Evolutionary conservation across 2,113 vertebrate species (phyloP).

Genomic region (Gavia stellata): DNA sequence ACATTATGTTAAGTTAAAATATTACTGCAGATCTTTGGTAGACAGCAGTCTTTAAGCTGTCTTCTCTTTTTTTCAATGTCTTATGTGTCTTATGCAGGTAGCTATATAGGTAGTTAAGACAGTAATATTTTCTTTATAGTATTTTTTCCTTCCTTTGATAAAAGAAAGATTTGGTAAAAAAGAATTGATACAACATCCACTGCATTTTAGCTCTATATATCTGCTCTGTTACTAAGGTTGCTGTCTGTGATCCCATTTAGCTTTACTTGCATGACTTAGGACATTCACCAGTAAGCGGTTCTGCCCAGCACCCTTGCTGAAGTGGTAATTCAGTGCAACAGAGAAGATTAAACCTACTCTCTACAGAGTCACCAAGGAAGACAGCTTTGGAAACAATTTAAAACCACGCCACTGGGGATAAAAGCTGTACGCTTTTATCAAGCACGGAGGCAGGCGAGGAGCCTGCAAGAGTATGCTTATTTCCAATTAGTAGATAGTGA

Average conservation of each 20-base stretch:
- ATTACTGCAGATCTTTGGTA: neutral
- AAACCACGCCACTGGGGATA: neutral
- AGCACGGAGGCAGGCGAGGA: neutral
- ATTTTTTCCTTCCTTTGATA: neutral
- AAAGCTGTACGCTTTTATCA: neutral
- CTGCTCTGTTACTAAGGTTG: neutral
- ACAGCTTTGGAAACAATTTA: neutral
- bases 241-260: neutral
- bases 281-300: neutral
- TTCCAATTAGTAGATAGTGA: neutral
- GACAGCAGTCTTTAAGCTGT: neutral
- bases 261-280: neutral
- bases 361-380: neutral
- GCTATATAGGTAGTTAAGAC: neutral
- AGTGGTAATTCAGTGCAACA: neutral
- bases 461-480: neutral
- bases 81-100: neutral
- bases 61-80: neutral
- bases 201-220: neutral
- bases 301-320: neutral
- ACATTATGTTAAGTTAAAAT: neutral
- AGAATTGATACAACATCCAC: neutral
- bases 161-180: neutral
- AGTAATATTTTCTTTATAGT: neutral
- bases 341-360: neutral